Evolutionary conservation across 2,888 invertebrate species (phyloP), one percentile per base, ranked within the genome.

Genomic region (Drosophila parthenogenetica): DNA sequence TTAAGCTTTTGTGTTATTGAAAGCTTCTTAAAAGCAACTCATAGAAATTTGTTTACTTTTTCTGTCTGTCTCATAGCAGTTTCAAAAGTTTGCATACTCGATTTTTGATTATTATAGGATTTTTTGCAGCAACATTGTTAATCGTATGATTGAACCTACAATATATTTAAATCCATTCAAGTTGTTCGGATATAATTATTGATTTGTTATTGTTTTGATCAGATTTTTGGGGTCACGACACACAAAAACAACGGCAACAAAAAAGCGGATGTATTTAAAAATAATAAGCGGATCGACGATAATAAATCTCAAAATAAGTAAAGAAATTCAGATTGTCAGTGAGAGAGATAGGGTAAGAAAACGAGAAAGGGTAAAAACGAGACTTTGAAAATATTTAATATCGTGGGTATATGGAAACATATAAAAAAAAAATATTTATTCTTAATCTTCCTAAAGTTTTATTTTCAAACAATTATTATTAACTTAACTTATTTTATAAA

Each of bases 131-230:
- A 11, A 22, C 8, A 22, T 19, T 46, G 1, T 1, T 29, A 43
- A n/a, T 39, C n/a, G 54, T 43, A 65, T 76, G 65, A 73, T 70
- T 62, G 71, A 71, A 62, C 73, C 37, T 4, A 8, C 5, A 14
- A 62, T 51, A 51, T 51, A 70, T 58, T 50, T 3, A 59, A 63
- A 64, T 77, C 35, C 53, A 67, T 55, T 46, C 57, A 29, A 54
- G 63, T 67, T 53, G 46, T 39, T 54, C 39, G 61, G 53, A 19
- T 48, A 59, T 57, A 69, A 73, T 73, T 69, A 55, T 60, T 61
- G 40, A 66, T 49, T 77, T 66, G 46, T 48, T 59, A 53, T 53
- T 50, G 14, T 17, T 19, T 63, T 73, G 37, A 43, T 49, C 43
- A 60, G 39, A 39, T 45, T 16, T 49, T 16, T 2, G 49, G 54